phyloP scores from a whole-genome alignment of 2,797 vertebrate genomes.

The Uromys caudimaculatus region DNA sequence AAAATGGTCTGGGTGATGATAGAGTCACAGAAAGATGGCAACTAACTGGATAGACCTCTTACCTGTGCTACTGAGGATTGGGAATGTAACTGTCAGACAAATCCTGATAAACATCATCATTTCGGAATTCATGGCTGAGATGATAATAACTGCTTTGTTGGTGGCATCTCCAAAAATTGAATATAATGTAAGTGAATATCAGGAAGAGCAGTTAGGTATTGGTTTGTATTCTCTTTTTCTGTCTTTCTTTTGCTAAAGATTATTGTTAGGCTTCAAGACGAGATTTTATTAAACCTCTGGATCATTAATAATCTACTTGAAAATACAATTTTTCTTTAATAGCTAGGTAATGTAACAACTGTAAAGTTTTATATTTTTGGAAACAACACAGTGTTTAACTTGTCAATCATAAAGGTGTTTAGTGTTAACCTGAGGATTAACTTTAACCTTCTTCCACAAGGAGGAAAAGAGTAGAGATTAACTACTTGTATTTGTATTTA shows the following conservation, averaged over 20 bases:
- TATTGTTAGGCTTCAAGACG: not conserved
- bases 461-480: not conserved
- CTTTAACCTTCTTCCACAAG: not conserved
- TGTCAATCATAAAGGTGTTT: not conserved
- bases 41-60: not conserved
- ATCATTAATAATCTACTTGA: not conserved
- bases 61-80: not conserved
- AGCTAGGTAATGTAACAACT: not conserved
- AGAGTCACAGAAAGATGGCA: not conserved
- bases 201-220: not conserved
- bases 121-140: too few relatives aligned
- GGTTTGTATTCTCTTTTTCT: too few relatives aligned
- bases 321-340: not conserved
- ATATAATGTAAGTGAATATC: not conserved
- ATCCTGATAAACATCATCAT: not conserved
- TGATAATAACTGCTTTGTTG: not conserved
- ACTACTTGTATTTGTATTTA: not conserved
- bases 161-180: not conserved
- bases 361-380: not conserved
- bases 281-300: not conserved
- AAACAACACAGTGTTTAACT: not conserved
- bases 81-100: not conserved
- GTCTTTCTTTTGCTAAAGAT: not conserved
- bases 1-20: rapidly evolving
- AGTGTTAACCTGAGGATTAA: not conserved